phyloP scores from a whole-genome alignment of 2,888 invertebrate genomes.

The Artemia sinica region DNA sequence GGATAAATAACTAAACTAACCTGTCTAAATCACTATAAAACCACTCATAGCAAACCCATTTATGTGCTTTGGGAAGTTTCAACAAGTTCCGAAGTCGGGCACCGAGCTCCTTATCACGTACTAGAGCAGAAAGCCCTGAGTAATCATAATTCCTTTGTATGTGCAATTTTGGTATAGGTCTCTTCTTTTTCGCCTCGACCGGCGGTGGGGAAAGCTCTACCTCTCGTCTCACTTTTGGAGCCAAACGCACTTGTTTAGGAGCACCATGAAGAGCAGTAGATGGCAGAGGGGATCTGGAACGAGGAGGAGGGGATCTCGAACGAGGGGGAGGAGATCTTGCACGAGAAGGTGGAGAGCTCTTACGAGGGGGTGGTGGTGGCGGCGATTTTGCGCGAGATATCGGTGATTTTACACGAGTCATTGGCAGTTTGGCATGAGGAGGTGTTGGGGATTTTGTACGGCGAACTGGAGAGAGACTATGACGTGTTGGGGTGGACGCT shows the following conservation, averaged over 20 bases:
- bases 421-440: not conserved
- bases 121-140: not conserved
- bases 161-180: not conserved
- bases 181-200: not conserved
- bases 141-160: not conserved
- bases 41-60: conserved; percentile 99
- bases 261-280: too few relatives aligned
- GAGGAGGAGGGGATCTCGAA: too few relatives aligned
- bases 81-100: conserved; percentile 73
- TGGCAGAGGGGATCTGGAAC: too few relatives aligned
- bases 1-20: conserved; percentile 30
- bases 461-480: too few relatives aligned
- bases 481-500: not conserved
- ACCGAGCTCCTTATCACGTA: conserved; percentile 39
- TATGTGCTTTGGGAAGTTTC: conserved; percentile 93
- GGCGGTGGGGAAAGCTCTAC: not conserved
- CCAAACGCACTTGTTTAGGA: not conserved
- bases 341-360: too few relatives aligned
- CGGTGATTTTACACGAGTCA: not conserved
- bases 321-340: too few relatives aligned
- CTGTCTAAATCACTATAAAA: conserved; percentile 95
- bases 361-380: too few relatives aligned
- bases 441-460: not conserved
- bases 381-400: not conserved
- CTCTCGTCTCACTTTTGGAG: not conserved